Evolutionary conservation across 2,797 vertebrate species (phyloP), one percentile per base, ranked within the genome.

Genomic region (Nasua narica): DNA sequence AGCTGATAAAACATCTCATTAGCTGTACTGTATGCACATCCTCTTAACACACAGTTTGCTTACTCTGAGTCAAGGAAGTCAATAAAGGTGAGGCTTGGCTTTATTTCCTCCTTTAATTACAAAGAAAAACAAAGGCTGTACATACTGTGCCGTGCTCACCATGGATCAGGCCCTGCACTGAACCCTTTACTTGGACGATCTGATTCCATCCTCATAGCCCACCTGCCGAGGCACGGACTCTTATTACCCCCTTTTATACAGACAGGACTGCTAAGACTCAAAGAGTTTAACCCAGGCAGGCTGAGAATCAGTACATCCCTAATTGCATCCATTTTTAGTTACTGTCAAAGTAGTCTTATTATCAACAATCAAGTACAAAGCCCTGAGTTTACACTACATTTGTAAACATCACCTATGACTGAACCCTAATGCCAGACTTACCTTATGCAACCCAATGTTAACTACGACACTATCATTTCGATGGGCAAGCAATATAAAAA

Each of bases 281-380:
- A 72, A 46, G 19, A 62, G 81, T 87, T 87, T 43, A 32, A 84
- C 52, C 7, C 62, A 62, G 60, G 18, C 12, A 60, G 40, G 19
- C 27, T 67, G 48, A 85, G 15, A 65, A 87, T 35, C 46, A 6
- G 27, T 23, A 7, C 12, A 43, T 56, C 35, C 11, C 21, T 43
- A 40, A 90, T 32, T 77, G 76, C 48, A 60, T 40, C 78, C 16
- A 16, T 60, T 65, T 72, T 52, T 23, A 77, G 16, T 85, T 67
- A 69, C 27, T 91, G 4, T 82, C 76, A 86, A 88, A 52, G 19
- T 58, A 62, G 35, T 58, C 27, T 88, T 70, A 74, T 69, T 40
- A 83, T 78, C 54, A 86, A 74, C 37, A 69, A 67, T 54, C 72
- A 76, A 72, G 76, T 40, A 93, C 27, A 56, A 94, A 88, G 76